A percentile compares a stretch with the other conserved stretches of the same genome.
phyloP scores from a whole-genome alignment of 2,113 vertebrate species.

The Polypterus senegalus region DNA sequence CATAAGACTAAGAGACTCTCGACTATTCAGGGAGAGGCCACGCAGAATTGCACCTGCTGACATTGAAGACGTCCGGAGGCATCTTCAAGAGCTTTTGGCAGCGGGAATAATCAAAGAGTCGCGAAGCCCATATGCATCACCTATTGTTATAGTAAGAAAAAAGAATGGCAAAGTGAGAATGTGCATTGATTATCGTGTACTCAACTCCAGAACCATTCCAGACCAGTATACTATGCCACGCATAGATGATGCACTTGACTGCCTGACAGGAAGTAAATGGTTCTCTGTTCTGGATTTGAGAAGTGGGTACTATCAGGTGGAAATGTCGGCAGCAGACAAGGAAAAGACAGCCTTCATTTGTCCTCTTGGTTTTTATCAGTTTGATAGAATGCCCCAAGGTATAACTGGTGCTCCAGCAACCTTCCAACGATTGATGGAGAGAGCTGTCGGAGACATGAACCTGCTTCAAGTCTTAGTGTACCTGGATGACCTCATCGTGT shows the following conservation, averaged over 20 bases:
- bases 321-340: constrained; percentile 4
- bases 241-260: constrained; percentile 4
- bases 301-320: constrained; percentile 6
- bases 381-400: constrained; percentile 12
- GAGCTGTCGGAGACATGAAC: constrained; percentile 12
- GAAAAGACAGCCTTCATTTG: constrained; percentile 19
- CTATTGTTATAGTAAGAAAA: constrained; percentile 12
- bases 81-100: constrained; percentile 1
- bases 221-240: no score
- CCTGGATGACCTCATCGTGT: constrained; percentile 16
- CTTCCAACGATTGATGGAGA: constrained; percentile 16
- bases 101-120: constrained; percentile 9
- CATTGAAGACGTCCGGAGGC: background rate
- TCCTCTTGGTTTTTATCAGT: constrained; percentile 13
- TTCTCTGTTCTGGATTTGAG: constrained; percentile 9
- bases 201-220: constrained; percentile 6
- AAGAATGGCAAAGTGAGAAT: constrained; percentile 12
- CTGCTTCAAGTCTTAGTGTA: constrained; percentile 8
- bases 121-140: constrained; percentile 13
- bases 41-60: background rate
- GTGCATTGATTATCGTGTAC: constrained; percentile 11
- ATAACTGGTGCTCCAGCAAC: constrained; percentile 13
- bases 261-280: constrained; percentile 3
- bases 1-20: background rate
- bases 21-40: background rate